A percentile compares a stretch with the other conserved stretches of the same genome.
These are phyloP conservation scores for Tinamus guttatus DNA, from an alignment of 2,113 vertebrate species.

Conservation along the genomic window DNA sequence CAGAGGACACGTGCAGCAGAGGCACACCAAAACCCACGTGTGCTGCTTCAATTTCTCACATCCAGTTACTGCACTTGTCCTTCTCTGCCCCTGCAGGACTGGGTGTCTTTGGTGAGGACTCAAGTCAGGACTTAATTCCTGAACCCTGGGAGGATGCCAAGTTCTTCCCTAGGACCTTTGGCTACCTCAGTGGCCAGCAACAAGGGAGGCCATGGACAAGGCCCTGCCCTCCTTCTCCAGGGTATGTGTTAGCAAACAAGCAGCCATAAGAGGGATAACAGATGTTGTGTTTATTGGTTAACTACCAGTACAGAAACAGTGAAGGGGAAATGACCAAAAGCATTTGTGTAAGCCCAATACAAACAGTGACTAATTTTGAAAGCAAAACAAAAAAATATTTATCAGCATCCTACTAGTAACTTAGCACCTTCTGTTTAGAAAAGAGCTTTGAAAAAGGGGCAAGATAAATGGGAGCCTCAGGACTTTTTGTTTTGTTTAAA, in stretches of 20 bases:
- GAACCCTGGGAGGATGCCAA: background rate
- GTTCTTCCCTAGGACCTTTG: background rate
- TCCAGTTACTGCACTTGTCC: background rate
- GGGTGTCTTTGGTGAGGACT: background rate
- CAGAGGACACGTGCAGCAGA: background rate
- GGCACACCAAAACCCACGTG: background rate
- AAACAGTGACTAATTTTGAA: conserved; percentile 41
- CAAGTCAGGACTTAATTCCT: background rate
- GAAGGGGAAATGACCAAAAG: background rate
- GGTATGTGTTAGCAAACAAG: background rate
- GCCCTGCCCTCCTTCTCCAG: background rate
- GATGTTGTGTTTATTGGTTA: background rate
- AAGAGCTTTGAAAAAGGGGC: background rate
- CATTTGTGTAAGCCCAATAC: background rate
- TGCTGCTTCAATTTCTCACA: background rate
- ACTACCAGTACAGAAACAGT: background rate
- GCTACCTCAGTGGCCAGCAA: background rate
- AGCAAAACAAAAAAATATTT: background rate
- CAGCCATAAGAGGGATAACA: background rate
- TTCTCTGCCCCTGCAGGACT: background rate
- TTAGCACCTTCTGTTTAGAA: background rate
- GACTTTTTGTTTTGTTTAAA: background rate
- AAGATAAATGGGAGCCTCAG: background rate
- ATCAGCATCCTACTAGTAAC: background rate
- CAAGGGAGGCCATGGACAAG: background rate